Percentiles rank a stretch among this genome's conserved stretches.
Conservation (phyloP, 2,797 vertebrate genomes). For the Eulemur rubriventer region DNA sequence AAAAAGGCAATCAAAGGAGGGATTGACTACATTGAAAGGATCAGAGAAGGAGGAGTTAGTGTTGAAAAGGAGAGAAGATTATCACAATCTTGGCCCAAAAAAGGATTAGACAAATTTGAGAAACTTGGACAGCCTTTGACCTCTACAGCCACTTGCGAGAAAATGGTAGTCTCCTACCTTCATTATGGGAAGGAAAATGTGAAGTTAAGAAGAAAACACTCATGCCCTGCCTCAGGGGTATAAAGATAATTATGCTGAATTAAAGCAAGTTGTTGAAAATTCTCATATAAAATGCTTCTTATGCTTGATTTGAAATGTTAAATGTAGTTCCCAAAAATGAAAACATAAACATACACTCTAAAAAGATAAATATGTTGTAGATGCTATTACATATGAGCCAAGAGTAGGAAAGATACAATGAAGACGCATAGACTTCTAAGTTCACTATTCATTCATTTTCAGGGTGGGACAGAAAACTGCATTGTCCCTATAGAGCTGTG, state of each 20-base stretch:
- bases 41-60: background rate
- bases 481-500: background rate
- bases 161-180: background rate
- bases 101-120: background rate
- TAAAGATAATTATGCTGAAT: slow-evolving; percentile 45
- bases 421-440: background rate
- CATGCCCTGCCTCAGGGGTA: background rate
- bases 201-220: background rate
- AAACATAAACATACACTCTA: slow-evolving; percentile 10
- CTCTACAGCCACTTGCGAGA: background rate
- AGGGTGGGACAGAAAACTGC: slow-evolving; percentile 31
- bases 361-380: slow-evolving; percentile 10
- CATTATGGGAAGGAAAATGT: background rate
- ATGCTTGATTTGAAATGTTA: slow-evolving; percentile 48
- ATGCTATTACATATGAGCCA: background rate
- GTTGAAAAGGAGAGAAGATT: background rate
- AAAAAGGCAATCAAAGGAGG: background rate
- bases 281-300: background rate
- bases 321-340: slow-evolving; percentile 1
- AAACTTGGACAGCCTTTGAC: background rate
- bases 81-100: background rate
- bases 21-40: background rate
- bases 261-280: slow-evolving; percentile 43
- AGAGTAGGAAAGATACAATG: background rate
- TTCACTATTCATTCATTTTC: slow-evolving; percentile 4